These are phyloP conservation scores for Promerops cafer DNA, from an alignment of 2,113 vertebrate genomes.

Conservation along the genomic window DNA sequence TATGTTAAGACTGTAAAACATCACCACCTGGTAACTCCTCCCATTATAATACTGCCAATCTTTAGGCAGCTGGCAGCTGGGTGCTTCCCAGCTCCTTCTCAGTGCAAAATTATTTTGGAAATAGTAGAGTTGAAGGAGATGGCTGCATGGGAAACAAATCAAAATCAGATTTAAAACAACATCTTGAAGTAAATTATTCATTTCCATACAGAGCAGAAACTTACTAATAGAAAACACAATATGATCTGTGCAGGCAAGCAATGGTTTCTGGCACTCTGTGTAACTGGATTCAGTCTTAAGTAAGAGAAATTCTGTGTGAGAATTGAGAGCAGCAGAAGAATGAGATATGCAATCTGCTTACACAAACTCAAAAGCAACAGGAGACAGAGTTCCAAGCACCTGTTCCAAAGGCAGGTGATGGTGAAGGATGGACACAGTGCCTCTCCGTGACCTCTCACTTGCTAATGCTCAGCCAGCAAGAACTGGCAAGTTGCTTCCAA, in stretches of 20 bases:
- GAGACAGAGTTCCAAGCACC: neutral
- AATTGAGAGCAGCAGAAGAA: neutral
- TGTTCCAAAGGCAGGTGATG: neutral
- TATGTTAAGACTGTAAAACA: neutral
- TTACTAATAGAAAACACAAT: slow-evolving; percentile 28
- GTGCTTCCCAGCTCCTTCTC: neutral
- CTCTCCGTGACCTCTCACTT: neutral
- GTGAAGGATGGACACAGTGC: neutral
- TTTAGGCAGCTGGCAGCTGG: neutral
- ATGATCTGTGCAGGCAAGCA: neutral
- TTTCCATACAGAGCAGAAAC: slow-evolving; percentile 6
- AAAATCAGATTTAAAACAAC: slow-evolving; percentile 12
- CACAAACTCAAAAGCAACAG: neutral
- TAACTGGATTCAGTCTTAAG: slow-evolving; percentile 17
- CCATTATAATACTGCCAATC: neutral
- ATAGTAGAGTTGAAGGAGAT: neutral
- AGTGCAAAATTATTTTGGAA: neutral
- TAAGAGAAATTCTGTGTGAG: slow-evolving; percentile 12
- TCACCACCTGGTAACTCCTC: neutral
- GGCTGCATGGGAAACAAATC: neutral
- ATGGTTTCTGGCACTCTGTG: neutral
- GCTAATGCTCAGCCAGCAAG: neutral
- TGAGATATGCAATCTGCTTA: neutral
- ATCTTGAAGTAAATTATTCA: slow-evolving; percentile 43
- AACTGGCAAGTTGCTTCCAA: neutral